A percentile compares a stretch with the other conserved stretches of the same genome.
These are phyloP conservation scores for Dione juno DNA, from an alignment of 2,888 invertebrate genomes.

Conservation along the genomic window DNA sequence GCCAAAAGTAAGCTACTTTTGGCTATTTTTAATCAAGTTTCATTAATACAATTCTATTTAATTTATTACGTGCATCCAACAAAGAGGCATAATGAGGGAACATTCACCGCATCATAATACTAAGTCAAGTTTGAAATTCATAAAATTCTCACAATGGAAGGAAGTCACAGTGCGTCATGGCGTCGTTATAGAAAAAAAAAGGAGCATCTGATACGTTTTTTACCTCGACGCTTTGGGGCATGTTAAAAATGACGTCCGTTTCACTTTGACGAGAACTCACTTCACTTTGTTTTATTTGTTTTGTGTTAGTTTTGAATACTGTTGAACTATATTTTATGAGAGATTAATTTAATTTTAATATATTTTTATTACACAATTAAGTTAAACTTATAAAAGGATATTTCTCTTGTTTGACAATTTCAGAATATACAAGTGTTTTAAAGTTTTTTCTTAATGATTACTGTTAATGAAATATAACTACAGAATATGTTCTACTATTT, in stretches of 20 bases:
- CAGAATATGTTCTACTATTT: no score
- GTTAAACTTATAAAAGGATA: no score
- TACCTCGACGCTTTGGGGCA: slow-evolving; percentile 50
- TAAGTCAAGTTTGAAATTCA: slow-evolving; percentile 39
- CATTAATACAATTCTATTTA: not conserved
- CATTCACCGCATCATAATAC: slow-evolving; percentile 28
- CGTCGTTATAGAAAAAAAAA: slow-evolving; percentile 57
- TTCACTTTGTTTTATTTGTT: slow-evolving; percentile 7
- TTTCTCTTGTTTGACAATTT: no score
- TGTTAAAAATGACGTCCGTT: slow-evolving; percentile 52
- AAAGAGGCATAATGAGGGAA: slow-evolving; percentile 12
- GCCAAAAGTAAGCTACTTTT: not conserved
- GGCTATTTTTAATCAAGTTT: not conserved
- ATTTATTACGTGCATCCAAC: not conserved
- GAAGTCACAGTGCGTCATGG: slow-evolving; percentile 80
- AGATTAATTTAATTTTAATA: not conserved
- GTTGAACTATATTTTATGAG: not conserved
- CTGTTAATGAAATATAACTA: no score
- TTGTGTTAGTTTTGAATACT: not conserved
- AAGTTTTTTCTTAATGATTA: no score
- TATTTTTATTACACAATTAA: not conserved
- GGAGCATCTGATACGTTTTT: slow-evolving; percentile 54
- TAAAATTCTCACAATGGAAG: slow-evolving; percentile 76
- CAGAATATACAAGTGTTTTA: not conserved
- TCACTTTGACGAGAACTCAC: slow-evolving; percentile 28